phyloP scores from a whole-genome alignment of 2,797 vertebrate genomes.

The Lindbergichthys nudifrons region DNA sequence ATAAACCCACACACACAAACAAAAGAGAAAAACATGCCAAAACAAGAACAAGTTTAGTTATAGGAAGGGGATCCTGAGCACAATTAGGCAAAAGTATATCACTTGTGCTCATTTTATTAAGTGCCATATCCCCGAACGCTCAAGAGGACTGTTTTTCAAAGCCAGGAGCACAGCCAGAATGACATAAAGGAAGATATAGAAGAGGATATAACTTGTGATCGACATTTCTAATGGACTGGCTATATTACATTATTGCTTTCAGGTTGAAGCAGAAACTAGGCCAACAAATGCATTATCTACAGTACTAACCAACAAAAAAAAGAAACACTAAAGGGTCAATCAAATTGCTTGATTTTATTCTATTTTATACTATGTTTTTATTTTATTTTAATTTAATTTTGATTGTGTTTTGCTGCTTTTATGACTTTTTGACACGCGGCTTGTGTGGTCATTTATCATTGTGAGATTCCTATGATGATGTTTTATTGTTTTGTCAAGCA shows the following conservation, averaged over 20 bases:
- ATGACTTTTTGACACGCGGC: no score
- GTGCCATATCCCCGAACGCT: neutral
- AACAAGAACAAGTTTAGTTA: neutral
- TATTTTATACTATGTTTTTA: no score
- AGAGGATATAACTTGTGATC: neutral
- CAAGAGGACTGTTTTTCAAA: neutral
- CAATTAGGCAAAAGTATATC: neutral
- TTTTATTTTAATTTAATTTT: no score
- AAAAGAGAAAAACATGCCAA: constrained; percentile 43
- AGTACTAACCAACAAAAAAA: no score
- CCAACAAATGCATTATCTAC: neutral
- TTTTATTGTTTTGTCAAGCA: no score
- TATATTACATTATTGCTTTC: constrained; percentile 4
- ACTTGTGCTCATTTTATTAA: constrained; percentile 23
- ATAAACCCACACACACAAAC: constrained; percentile 45
- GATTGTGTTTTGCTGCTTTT: no score
- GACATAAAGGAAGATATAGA: constrained; percentile 5
- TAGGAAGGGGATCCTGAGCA: constrained; percentile 21
- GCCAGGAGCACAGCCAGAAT: neutral
- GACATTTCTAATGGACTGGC: neutral
- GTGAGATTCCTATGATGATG: no score
- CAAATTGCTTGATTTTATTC: no score
- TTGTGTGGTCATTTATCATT: no score
- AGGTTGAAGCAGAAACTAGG: neutral
- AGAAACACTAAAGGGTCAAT: no score